These are phyloP conservation scores for Pollimyrus isidori DNA, from an alignment of 2,113 vertebrate species.

Conservation along the genomic window DNA sequence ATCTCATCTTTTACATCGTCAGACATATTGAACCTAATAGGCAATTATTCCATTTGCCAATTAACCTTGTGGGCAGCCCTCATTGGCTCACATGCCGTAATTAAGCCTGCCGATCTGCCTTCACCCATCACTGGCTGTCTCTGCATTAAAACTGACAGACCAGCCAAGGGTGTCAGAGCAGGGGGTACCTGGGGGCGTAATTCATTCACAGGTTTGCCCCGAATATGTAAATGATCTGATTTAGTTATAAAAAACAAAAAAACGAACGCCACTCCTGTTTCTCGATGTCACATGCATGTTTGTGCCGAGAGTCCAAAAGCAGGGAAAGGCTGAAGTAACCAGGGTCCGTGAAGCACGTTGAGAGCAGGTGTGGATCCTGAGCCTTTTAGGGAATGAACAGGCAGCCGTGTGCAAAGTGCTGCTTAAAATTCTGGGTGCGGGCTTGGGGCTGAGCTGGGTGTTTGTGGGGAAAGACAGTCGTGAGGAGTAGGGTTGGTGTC, in stretches of 20 bases:
- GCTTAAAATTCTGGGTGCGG: not conserved
- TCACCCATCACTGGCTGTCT: constrained; percentile 44
- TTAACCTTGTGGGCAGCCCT: constrained; percentile 55
- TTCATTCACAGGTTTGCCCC: constrained; percentile 19
- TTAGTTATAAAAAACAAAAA: not conserved
- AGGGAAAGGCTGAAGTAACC: not conserved
- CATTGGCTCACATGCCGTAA: constrained; percentile 27
- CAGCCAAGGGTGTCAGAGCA: constrained; percentile 27
- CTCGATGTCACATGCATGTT: not conserved
- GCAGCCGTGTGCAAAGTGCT: not conserved
- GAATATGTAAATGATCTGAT: not conserved
- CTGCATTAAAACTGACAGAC: constrained; percentile 57
- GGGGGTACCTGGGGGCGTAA: constrained; percentile 26
- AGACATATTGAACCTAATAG: constrained; percentile 58
- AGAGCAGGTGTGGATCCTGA: not conserved
- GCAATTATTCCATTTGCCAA: constrained; percentile 63
- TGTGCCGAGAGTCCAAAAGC: not conserved
- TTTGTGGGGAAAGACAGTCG: not conserved
- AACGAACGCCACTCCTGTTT: not conserved
- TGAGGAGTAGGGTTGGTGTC: not conserved
- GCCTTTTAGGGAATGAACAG: not conserved
- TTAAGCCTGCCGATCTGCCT: constrained; percentile 52
- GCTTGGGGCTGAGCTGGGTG: not conserved
- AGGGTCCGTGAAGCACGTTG: not conserved
- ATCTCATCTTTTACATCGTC: constrained; percentile 55